These are phyloP conservation scores for Bombylius discolor DNA, from an alignment of 2,888 invertebrate species.

Conservation along the genomic window DNA sequence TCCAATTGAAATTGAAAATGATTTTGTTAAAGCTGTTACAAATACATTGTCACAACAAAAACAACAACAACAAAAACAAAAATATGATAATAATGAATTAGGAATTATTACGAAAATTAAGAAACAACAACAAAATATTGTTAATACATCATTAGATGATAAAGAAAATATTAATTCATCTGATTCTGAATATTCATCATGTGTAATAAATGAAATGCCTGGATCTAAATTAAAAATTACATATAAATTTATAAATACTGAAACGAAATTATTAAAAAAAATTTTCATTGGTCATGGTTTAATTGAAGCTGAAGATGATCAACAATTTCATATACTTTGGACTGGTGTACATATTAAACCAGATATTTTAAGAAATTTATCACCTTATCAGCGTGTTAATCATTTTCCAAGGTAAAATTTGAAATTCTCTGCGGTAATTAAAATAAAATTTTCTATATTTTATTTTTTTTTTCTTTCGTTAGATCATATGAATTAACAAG, in stretches of 20 bases:
- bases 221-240: conserved; percentile 57
- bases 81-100: background rate
- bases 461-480: conserved; percentile 10
- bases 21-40: background rate
- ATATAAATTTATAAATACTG: conserved; percentile 69
- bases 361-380: conserved; percentile 64
- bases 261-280: conserved; percentile 64
- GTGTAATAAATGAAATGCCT: conserved; percentile 41
- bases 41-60: background rate
- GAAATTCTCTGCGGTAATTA: background rate
- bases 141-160: conserved; percentile 9
- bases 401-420: conserved; percentile 70
- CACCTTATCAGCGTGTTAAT: conserved; percentile 86
- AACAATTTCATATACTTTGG: conserved; percentile 79
- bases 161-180: conserved; percentile 14
- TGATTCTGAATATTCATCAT: background rate
- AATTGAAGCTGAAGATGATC: conserved; percentile 53
- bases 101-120: background rate
- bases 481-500: conserved; percentile 90
- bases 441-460: conserved; percentile 12
- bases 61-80: background rate
- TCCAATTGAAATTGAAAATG: conserved; percentile 38
- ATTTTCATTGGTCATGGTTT: conserved; percentile 67
- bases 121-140: background rate
- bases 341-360: conserved; percentile 87